Conservation (phyloP, 23 tunicate genomes). For the Trididemnum miniatum region DNA sequence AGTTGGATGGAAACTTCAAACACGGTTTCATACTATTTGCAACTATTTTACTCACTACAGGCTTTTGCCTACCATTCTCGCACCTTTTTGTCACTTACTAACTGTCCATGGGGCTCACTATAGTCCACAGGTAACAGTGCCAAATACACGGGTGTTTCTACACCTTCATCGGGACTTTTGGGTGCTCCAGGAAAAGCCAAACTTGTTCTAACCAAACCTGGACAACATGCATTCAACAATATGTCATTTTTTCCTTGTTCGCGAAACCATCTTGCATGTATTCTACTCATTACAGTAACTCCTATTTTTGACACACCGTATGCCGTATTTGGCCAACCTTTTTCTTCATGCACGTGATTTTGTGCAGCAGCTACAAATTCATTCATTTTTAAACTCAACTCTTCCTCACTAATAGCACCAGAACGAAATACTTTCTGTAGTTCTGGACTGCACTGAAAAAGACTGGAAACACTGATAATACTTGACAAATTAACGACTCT, state of each 20-base stretch:
- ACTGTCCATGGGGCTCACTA: conserved; percentile 71
- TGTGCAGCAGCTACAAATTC: conserved; percentile 63
- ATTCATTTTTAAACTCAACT: conserved; percentile 51
- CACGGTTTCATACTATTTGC: not conserved
- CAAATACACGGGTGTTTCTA: conserved; percentile 69
- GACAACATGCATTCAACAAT: conserved; percentile 81
- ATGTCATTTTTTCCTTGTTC: conserved; percentile 52
- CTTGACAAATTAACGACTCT: conserved; percentile 77
- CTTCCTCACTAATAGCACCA: conserved; percentile 51
- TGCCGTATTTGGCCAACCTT: conserved; percentile 61
- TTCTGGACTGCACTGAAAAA: conserved; percentile 70
- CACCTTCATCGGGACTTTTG: conserved; percentile 84
- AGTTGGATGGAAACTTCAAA: no score
- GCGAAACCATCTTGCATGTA: conserved; percentile 45
- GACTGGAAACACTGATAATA: conserved; percentile 19
- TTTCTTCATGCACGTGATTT: conserved; percentile 18
- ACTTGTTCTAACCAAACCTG: conserved; percentile 84
- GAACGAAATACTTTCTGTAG: conserved; percentile 57
- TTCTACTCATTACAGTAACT: conserved; percentile 56
- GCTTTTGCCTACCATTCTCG: conserved; percentile 31
- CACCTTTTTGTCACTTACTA: conserved; percentile 46
- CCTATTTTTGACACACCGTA: conserved; percentile 84
- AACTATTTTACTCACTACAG: not conserved
- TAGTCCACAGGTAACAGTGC: conserved; percentile 71
- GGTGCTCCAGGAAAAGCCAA: conserved; percentile 76